These are phyloP conservation scores for Propsilocerus akamusi DNA, from an alignment of 1,140 invertebrate species.

Conservation along the genomic window DNA sequence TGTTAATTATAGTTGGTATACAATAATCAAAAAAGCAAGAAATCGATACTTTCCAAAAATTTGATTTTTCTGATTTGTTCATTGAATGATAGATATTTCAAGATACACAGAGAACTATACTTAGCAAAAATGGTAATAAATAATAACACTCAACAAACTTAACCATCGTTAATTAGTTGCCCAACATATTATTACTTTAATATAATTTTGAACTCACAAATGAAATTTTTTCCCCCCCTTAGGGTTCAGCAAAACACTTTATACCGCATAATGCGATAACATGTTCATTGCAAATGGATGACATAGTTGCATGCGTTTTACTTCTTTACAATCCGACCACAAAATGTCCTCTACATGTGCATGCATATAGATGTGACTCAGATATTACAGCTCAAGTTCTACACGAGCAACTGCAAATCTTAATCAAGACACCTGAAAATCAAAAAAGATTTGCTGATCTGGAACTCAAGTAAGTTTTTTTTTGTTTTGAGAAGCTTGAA, in stretches of 20 bases:
- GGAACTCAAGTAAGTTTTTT: slow-evolving; percentile 33
- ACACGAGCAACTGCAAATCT: slow-evolving; percentile 56
- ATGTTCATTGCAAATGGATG: slow-evolving; percentile 66
- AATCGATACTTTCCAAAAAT: neutral
- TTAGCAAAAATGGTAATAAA: no score
- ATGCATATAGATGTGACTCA: slow-evolving; percentile 89
- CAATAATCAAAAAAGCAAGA: neutral
- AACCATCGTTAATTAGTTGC: no score
- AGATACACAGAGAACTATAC: no score
- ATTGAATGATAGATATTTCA: no score
- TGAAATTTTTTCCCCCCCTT: no score
- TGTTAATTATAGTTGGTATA: neutral
- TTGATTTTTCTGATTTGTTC: neutral
- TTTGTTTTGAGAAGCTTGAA: neutral
- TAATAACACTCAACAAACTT: no score
- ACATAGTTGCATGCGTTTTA: slow-evolving; percentile 79
- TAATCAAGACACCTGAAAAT: slow-evolving; percentile 72
- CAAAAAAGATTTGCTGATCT: slow-evolving; percentile 68
- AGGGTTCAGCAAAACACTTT: slow-evolving; percentile 73
- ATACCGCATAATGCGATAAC: slow-evolving; percentile 87
- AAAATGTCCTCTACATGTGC: slow-evolving; percentile 71
- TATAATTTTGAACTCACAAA: slow-evolving; percentile 38
- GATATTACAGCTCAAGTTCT: slow-evolving; percentile 78
- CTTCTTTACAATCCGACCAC: slow-evolving; percentile 83
- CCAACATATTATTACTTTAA: no score